phyloP scores from a whole-genome alignment of 2,888 invertebrate genomes.

The Caenorhabditis uteleia region DNA sequence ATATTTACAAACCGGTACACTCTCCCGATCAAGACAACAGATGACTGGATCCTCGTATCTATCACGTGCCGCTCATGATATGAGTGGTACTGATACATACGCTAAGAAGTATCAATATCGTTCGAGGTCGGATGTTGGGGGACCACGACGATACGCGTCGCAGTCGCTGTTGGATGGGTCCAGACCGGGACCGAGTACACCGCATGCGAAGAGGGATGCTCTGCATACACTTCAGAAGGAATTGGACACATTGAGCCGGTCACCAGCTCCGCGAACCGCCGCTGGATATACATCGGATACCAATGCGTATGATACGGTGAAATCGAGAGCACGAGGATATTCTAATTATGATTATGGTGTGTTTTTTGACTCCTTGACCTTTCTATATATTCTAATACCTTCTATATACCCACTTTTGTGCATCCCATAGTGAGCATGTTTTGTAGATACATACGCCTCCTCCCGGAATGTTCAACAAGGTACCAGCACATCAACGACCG shows the following conservation, averaged over 20 bases:
- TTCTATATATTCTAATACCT: background rate
- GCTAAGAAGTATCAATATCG: slow-evolving; percentile 69
- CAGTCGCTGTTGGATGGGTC: slow-evolving; percentile 69
- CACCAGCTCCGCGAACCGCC: slow-evolving; percentile 50
- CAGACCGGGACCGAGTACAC: slow-evolving; percentile 69
- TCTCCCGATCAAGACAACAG: slow-evolving; percentile 54
- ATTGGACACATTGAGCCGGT: slow-evolving; percentile 66
- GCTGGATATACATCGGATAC: slow-evolving; percentile 64
- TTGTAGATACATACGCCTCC: slow-evolving; percentile 43
- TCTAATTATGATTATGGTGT: slow-evolving; percentile 67
- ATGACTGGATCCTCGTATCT: slow-evolving; percentile 61
- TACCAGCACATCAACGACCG: slow-evolving; percentile 12
- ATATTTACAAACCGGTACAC: slow-evolving; percentile 34
- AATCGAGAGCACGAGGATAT: slow-evolving; percentile 57
- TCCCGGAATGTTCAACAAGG: slow-evolving; percentile 20
- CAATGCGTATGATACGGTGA: slow-evolving; percentile 62
- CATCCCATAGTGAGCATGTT: background rate
- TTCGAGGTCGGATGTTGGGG: slow-evolving; percentile 65
- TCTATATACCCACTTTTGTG: background rate
- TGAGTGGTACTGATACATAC: slow-evolving; percentile 57
- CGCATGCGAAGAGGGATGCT: slow-evolving; percentile 66
- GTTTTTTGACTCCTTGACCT: slow-evolving; percentile 6
- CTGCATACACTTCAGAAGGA: slow-evolving; percentile 68
- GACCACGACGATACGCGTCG: slow-evolving; percentile 65
- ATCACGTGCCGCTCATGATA: slow-evolving; percentile 53